Conservation (phyloP, 2,113 vertebrate genomes). For the Carassius carassius region DNA sequence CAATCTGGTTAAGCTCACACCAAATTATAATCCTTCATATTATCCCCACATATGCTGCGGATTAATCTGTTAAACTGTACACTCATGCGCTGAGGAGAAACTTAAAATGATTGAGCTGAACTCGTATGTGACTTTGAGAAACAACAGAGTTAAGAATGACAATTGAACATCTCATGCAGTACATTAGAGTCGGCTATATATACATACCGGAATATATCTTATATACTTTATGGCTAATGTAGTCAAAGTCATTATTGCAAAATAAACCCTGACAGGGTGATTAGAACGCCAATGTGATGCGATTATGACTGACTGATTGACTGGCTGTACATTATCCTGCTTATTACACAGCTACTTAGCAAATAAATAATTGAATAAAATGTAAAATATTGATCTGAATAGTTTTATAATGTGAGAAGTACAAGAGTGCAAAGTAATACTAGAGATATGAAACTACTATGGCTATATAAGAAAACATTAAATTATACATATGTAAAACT, state of each 20-base stretch:
- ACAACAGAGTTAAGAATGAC: neutral
- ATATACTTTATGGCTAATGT: slow-evolving; percentile 19
- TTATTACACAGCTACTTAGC: slow-evolving; percentile 12
- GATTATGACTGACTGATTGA: slow-evolving; percentile 6
- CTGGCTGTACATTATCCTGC: slow-evolving; percentile 16
- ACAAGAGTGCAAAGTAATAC: neutral
- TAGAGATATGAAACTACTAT: no score
- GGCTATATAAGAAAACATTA: no score
- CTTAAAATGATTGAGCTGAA: neutral
- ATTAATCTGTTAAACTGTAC: slow-evolving; percentile 26
- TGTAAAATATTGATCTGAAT: slow-evolving; percentile 7
- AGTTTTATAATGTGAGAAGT: neutral
- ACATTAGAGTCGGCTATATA: slow-evolving; percentile 9
- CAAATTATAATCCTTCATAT: slow-evolving; percentile 19
- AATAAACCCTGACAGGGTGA: slow-evolving; percentile 6
- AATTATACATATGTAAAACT: neutral
- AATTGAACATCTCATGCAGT: neutral
- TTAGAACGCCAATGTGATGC: neutral
- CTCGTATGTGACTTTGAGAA: neutral
- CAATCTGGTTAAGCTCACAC: neutral
- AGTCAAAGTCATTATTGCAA: slow-evolving; percentile 11
- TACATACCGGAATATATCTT: neutral
- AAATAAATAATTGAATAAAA: slow-evolving; percentile 15
- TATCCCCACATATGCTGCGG: slow-evolving; percentile 14
- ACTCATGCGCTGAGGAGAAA: neutral